Evolutionary conservation across 1,140 invertebrate genomes (phyloP).

Genomic region (Diprion similis): DNA sequence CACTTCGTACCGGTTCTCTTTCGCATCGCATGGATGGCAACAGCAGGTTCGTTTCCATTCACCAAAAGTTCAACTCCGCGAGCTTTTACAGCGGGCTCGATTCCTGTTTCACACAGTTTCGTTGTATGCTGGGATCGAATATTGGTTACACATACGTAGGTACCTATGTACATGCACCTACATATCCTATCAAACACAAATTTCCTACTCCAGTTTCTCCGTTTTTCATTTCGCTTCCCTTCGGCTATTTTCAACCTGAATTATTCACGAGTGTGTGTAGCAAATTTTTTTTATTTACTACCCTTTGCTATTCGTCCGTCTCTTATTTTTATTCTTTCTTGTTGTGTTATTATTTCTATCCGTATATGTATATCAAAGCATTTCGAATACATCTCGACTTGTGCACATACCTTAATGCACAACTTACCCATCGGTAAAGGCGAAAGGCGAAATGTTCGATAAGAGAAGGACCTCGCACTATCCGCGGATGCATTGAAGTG

Average conservation of each 20-base stretch:
- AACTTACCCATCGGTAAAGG: too few species aligned
- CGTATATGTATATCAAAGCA: not conserved
- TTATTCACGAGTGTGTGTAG: too few species aligned
- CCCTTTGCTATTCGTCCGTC: not conserved
- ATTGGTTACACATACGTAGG: too few species aligned
- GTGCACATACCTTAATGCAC: too few species aligned
- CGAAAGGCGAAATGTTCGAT: too few species aligned
- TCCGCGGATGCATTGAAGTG: too few species aligned
- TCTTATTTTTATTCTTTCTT: not conserved
- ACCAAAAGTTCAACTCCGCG: not conserved
- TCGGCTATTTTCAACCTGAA: too few species aligned
- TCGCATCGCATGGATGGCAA: not conserved
- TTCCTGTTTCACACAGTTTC: slow-evolving; percentile 5
- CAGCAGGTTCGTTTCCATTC: not conserved
- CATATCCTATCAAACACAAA: not conserved
- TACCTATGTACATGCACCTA: too few species aligned
- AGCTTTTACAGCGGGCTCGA: not conserved
- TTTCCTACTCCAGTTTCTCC: not conserved
- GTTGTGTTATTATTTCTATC: not conserved
- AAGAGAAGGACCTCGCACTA: too few species aligned
- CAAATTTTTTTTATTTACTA: too few species aligned
- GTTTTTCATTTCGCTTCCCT: not conserved
- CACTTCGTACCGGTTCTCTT: not conserved
- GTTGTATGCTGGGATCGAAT: not conserved
- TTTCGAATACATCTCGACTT: too few species aligned